These are phyloP conservation scores for Dasypus novemcinctus DNA, from an alignment of 2,113 vertebrate species.

Conservation along the genomic window DNA sequence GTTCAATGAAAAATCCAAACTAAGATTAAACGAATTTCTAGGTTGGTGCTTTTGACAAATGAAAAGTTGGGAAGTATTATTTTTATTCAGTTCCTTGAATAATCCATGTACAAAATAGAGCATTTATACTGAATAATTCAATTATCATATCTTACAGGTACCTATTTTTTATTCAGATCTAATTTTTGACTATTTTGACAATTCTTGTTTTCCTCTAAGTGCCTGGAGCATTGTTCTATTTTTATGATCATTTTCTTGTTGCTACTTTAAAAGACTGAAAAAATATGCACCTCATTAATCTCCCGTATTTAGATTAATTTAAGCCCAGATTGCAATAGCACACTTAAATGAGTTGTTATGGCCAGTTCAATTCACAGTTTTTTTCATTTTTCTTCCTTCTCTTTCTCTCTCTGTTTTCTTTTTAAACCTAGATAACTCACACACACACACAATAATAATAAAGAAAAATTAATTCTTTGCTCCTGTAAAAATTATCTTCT, in stretches of 20 bases:
- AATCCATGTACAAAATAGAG: not conserved
- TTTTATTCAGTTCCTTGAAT: not conserved
- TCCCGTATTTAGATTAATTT: not conserved
- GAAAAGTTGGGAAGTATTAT: not conserved
- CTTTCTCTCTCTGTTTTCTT: not conserved
- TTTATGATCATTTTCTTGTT: not conserved
- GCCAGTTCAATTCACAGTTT: not conserved
- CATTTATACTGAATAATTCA: not conserved
- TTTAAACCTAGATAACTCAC: not conserved
- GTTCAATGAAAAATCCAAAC: not conserved
- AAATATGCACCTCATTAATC: not conserved
- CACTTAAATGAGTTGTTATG: accelerated
- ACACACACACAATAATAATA: not conserved
- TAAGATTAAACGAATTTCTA: not conserved
- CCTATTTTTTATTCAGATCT: not conserved
- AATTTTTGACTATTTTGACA: not conserved
- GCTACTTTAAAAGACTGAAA: not conserved
- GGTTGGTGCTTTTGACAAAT: not conserved
- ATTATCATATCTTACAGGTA: not conserved
- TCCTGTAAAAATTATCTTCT: not conserved
- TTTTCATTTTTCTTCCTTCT: no score
- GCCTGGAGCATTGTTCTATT: not conserved
- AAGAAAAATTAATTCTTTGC: not conserved
- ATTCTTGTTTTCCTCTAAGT: not conserved
- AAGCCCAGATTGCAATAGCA: not conserved